phyloP scores from a whole-genome alignment of 2,797 vertebrate genomes.

The Alcedo atthis region DNA sequence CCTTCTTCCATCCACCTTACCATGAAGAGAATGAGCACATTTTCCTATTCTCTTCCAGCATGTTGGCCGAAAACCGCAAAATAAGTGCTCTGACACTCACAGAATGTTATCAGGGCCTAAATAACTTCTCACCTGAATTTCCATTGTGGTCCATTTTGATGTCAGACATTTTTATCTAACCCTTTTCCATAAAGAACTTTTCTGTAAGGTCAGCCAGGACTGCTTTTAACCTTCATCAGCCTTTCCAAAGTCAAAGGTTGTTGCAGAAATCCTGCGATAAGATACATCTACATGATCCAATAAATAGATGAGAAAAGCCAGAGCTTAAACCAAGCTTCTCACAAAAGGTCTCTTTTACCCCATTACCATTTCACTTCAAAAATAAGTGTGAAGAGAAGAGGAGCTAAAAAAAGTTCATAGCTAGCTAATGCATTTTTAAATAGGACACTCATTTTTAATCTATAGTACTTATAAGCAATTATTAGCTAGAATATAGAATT shows the following conservation, averaged over 20 bases:
- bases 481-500: conserved; percentile 68
- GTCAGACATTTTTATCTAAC: neutral
- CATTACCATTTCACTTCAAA: conserved; percentile 51
- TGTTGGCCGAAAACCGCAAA: neutral
- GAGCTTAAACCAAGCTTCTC: neutral
- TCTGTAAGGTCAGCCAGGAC: neutral
- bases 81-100: neutral
- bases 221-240: neutral
- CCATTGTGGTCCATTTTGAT: neutral
- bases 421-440: conserved; percentile 67
- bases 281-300: neutral
- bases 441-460: conserved; percentile 65
- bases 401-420: conserved; percentile 53
- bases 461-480: conserved; percentile 67
- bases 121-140: neutral
- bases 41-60: neutral
- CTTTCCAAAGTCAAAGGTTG: neutral
- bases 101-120: neutral
- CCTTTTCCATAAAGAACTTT: neutral
- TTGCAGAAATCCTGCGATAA: neutral
- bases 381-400: neutral
- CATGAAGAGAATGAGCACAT: neutral
- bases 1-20: neutral
- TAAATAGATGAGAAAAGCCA: neutral
- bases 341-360: neutral